Evolutionary conservation across 1,140 invertebrate genomes (phyloP).

Genomic region (Dinoponera quadriceps): DNA sequence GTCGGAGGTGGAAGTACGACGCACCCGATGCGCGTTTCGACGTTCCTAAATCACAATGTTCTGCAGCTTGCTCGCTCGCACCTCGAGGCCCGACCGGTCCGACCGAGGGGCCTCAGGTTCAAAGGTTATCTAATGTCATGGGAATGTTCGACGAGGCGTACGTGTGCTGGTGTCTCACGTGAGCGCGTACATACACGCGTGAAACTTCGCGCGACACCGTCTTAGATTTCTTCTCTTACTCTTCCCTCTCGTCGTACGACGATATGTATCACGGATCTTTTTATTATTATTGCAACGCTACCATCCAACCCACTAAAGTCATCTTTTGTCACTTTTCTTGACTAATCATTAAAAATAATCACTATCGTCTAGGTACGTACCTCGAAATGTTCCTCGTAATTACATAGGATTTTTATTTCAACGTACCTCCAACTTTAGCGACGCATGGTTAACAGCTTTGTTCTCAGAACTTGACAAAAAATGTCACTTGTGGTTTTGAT

Average conservation of each 20-base stretch:
- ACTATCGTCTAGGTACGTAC: no score
- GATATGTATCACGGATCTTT: background rate
- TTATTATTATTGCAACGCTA: no score
- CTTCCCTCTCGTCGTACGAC: no score
- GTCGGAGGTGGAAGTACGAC: constrained; percentile 16
- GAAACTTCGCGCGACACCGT: constrained; percentile 5
- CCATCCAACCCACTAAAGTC: no score
- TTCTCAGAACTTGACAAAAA: no score
- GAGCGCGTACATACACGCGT: background rate
- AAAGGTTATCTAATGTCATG: constrained; percentile 71
- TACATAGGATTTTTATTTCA: no score
- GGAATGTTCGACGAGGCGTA: constrained; percentile 61
- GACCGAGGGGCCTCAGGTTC: constrained; percentile 51
- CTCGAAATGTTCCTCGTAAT: no score
- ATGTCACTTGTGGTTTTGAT: no score
- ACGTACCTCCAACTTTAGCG: no score
- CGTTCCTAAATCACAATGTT: constrained; percentile 70
- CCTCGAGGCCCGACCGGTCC: constrained; percentile 26
- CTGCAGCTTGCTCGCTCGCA: constrained; percentile 10
- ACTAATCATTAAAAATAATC: no score
- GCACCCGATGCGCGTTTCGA: constrained; percentile 1
- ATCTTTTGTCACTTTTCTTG: no score
- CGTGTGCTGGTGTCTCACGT: background rate
- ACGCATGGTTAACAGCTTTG: no score
- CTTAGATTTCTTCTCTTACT: background rate